A percentile compares a stretch with the other conserved stretches of the same genome.
These are phyloP conservation scores for Brachypalpus laphriformis DNA, from an alignment of 2,888 invertebrate species.

Conservation along the genomic window DNA sequence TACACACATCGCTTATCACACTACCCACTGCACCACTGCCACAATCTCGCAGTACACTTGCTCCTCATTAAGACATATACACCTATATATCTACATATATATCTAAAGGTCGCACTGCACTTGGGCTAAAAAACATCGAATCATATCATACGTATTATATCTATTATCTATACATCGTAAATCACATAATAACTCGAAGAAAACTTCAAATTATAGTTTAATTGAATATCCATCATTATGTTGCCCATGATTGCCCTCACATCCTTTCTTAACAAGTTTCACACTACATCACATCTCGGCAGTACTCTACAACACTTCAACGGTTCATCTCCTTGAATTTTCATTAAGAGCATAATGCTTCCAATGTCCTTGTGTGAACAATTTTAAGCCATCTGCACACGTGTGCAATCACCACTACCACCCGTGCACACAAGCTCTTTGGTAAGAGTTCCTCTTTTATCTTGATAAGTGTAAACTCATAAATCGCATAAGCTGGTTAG, in stretches of 20 bases:
- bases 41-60: no score
- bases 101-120: no score
- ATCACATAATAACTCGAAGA: no score
- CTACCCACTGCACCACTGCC: no score
- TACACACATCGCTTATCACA: no score
- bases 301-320: conserved; percentile 27
- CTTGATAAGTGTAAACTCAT: conserved; percentile 64
- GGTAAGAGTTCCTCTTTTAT: conserved; percentile 34
- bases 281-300: conserved; percentile 24
- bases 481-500: conserved; percentile 62
- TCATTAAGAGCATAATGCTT: conserved; percentile 35
- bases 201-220: background rate
- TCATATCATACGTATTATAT: no score
- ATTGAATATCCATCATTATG: conserved; percentile 23
- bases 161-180: no score
- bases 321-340: conserved; percentile 48
- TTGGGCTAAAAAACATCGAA: no score
- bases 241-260: background rate
- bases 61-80: no score
- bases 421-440: background rate
- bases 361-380: conserved; percentile 40
- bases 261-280: conserved; percentile 28
- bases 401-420: conserved; percentile 19
- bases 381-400: conserved; percentile 23
- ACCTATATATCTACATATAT: no score